Conservation (phyloP, 2,113 vertebrate species). For the Sceloporus tristichus region DNA sequence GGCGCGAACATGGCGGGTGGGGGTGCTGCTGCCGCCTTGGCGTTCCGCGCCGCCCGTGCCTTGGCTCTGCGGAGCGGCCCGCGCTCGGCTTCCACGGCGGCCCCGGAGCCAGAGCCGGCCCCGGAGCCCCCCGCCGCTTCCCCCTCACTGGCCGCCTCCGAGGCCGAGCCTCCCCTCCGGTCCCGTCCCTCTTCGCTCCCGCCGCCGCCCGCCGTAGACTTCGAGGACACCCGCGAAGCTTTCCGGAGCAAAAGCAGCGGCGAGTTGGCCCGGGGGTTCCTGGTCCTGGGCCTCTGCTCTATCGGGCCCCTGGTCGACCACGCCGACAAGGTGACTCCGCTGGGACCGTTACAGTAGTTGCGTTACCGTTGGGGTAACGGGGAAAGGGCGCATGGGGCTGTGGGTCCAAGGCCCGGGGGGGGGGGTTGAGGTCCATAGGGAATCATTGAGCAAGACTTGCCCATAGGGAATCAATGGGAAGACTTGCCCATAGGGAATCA, state of each 20-base stretch:
- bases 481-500: too few relatives aligned
- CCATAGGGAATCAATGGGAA: too few relatives aligned
- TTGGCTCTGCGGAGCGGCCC: background rate
- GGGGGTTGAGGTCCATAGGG: too few relatives aligned
- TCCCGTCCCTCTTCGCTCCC: background rate
- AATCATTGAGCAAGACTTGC: too few relatives aligned
- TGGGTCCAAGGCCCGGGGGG: background rate
- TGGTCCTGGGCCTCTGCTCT: conserved; percentile 82
- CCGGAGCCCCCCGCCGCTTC: background rate
- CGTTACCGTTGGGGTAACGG: too few relatives aligned
- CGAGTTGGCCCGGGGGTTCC: conserved; percentile 81
- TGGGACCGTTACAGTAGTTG: too few relatives aligned
- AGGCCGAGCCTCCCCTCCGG: background rate
- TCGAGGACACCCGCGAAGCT: conserved; percentile 78
- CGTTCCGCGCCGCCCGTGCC: background rate
- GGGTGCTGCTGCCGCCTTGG: rapidly evolving
- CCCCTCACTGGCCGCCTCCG: rapidly evolving
- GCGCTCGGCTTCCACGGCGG: conserved; percentile 44
- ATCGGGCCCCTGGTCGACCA: conserved; percentile 78
- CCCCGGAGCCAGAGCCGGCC: conserved; percentile 5
- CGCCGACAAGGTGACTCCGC: conserved; percentile 78
- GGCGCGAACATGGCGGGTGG: too few relatives aligned
- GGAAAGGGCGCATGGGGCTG: background rate
- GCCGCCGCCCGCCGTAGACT: conserved; percentile 67
- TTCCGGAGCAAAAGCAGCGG: conserved; percentile 83